Evolutionary conservation across 2,888 invertebrate genomes (phyloP), one percentile per base, ranked within the genome.

Genomic region (Oscheius sp.): DNA sequence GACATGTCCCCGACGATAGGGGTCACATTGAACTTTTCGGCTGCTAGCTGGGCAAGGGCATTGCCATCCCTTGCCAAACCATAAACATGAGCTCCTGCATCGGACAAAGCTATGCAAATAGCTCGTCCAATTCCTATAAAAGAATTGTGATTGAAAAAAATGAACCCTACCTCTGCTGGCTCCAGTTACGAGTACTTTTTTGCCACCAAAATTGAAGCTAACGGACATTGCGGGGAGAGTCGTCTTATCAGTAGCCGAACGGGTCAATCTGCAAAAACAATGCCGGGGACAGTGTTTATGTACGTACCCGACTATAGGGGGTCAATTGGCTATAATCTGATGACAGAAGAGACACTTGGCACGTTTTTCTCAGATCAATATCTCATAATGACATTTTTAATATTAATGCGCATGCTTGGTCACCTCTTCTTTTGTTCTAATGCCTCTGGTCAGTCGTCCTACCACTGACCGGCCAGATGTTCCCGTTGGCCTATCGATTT

Each of bases 101-200:
- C 76, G 9, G 80, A 76, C 10, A 84, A 63, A 10, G 78, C 47
- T 1, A 81, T 10, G n/a, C 74, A 78, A 42, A 84, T 70, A 13
- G 75, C 79, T 51, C 76, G 70, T 32, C 79, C 77, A 35, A 79
- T 76, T 10, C 79, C 79, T 79, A 29, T 21, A 71, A 47, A 32
- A 4, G n/a, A 10, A 9, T 9, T 59, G 48, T 11, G 21, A 53
- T 53, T 53, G 21, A 53, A 13, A 53, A 53, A 13, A 53, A 53
- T 53, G 4, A 53, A 53, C 2, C 53, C 58, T 51, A 83, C 83
- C 83, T 78, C 79, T 80, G 70, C 84, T 84, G 10, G 81, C 84
- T 33, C 84, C 84, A 32, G 84, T 84, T 13, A 84, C 82, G 9
- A 84, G 72, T 51, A 82, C 75, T n/a, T 80, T 75, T 71, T 77